phyloP scores from a whole-genome alignment of 2,888 invertebrate species.

The Heliconius cydno region DNA sequence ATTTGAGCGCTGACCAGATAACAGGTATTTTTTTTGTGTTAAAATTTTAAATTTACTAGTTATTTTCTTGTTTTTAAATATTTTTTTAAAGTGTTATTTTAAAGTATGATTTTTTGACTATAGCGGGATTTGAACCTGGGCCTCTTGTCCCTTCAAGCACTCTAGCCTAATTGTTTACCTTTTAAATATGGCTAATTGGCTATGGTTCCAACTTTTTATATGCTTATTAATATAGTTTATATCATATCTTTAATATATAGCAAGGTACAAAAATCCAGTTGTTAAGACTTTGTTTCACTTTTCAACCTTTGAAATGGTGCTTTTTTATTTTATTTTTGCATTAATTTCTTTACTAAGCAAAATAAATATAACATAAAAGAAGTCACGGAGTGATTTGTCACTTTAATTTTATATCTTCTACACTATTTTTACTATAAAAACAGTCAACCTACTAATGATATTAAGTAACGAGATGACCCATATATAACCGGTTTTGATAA shows the following conservation, averaged over 20 bases:
- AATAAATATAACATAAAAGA: neutral
- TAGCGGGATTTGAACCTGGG: neutral
- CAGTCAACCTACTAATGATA: neutral
- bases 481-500: slow-evolving; percentile 10
- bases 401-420: neutral
- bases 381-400: neutral
- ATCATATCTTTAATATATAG: neutral
- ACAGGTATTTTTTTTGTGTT: slow-evolving; percentile 61
- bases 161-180: neutral
- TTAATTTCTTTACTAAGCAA: neutral
- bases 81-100: too few species aligned
- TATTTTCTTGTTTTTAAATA: neutral
- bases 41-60: neutral
- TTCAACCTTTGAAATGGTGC: neutral
- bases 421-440: neutral
- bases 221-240: neutral
- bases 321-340: neutral
- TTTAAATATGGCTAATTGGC: neutral
- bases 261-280: neutral
- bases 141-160: neutral
- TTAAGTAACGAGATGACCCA: neutral
- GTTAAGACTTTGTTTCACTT: neutral
- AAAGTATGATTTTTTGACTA: neutral
- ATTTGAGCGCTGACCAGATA: slow-evolving; percentile 76
- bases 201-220: neutral